Percentiles rank a stretch among this genome's conserved stretches.
phyloP scores from a whole-genome alignment of 2,888 invertebrate species.

The Drosophila kokeensis region DNA sequence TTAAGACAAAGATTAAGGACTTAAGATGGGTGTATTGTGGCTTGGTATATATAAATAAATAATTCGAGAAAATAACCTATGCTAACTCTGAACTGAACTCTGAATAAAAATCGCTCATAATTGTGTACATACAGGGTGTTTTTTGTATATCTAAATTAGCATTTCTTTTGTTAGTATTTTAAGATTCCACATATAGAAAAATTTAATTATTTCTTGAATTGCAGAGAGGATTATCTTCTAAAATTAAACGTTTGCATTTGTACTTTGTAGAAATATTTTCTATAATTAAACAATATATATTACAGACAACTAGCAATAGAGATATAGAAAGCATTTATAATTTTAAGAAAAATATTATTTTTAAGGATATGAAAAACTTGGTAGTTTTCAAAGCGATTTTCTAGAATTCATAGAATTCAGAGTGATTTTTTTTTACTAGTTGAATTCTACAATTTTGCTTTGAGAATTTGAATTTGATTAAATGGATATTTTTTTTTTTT shows the following conservation, averaged over 20 bases:
- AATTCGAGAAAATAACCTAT: neutral
- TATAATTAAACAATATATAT: neutral
- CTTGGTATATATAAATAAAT: neutral
- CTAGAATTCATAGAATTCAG: neutral
- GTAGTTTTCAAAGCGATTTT: neutral
- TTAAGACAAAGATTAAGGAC: neutral
- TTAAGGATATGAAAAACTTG: neutral
- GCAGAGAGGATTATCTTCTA: too few species aligned
- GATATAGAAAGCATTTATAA: neutral
- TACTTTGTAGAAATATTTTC: neutral
- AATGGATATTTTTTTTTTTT: too few species aligned
- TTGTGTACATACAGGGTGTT: neutral
- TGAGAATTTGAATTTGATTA: too few species aligned
- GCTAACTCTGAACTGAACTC: neutral
- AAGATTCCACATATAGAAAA: neutral
- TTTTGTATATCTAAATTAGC: neutral
- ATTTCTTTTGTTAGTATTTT: neutral
- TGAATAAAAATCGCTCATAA: neutral
- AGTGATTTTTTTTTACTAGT: neutral
- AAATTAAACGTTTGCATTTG: too few species aligned
- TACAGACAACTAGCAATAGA: too few species aligned
- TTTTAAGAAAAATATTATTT: too few species aligned
- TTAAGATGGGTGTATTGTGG: too few species aligned
- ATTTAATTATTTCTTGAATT: neutral
- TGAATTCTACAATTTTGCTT: neutral